A percentile compares a stretch with the other conserved stretches of the same genome.
phyloP scores from a whole-genome alignment of 2,888 invertebrate species.

The Patella pellucida region DNA sequence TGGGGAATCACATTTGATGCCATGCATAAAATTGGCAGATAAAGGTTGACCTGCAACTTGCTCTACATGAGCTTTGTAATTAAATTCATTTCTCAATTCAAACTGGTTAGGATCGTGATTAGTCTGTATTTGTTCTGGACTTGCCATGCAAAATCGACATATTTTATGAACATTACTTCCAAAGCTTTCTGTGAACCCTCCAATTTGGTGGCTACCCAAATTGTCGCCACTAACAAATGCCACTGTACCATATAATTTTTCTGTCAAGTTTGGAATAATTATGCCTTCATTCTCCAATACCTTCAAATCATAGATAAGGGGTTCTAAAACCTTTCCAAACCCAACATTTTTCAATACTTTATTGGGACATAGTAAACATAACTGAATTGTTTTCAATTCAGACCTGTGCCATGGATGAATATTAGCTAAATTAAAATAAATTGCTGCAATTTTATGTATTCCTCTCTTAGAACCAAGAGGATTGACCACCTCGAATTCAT shows the following conservation, averaged over 20 bases:
- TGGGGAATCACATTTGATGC: background rate
- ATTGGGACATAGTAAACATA: slow-evolving; percentile 8
- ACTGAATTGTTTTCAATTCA: background rate
- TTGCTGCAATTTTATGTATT: slow-evolving; percentile 8
- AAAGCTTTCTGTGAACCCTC: slow-evolving; percentile 8
- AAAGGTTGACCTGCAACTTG: background rate
- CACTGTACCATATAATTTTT: slow-evolving; percentile 3
- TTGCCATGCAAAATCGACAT: slow-evolving; percentile 6
- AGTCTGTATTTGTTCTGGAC: slow-evolving; percentile 6
- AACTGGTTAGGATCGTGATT: slow-evolving; percentile 3
- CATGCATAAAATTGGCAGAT: slow-evolving; percentile 10
- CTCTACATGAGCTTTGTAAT: slow-evolving; percentile 5
- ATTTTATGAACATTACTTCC: slow-evolving; percentile 6
- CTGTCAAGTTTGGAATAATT: slow-evolving; percentile 3
- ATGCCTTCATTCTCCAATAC: slow-evolving; percentile 7
- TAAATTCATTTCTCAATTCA: background rate
- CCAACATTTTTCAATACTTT: background rate
- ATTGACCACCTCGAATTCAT: background rate
- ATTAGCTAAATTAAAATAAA: slow-evolving; percentile 6
- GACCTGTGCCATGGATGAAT: slow-evolving; percentile 10
- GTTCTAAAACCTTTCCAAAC: slow-evolving; percentile 4
- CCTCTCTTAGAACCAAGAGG: slow-evolving; percentile 4
- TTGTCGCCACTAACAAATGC: slow-evolving; percentile 2
- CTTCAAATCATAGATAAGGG: slow-evolving; percentile 5
- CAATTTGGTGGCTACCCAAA: slow-evolving; percentile 8